Evolutionary conservation across 2,113 vertebrate species (phyloP).

Genomic region (Nothoprocta perdicaria): DNA sequence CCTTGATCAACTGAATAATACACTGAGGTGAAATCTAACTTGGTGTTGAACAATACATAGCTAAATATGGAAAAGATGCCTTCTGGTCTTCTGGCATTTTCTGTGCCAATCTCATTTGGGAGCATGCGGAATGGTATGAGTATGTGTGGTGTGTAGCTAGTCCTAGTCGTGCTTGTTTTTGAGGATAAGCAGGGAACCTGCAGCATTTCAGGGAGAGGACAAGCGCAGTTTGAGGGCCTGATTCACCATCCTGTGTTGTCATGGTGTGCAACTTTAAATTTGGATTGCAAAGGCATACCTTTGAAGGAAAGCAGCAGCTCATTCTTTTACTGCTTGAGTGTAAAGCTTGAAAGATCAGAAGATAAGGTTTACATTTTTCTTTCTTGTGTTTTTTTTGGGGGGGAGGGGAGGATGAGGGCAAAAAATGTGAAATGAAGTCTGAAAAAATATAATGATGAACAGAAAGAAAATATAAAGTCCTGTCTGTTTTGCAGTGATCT

Average conservation of each 20-base stretch:
- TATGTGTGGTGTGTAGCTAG: not conserved
- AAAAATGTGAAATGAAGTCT: not conserved
- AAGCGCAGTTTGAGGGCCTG: not conserved
- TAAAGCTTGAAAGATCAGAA: not conserved
- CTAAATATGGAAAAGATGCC: conserved; percentile 48
- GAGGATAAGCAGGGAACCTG: not conserved
- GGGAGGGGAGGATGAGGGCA: too few species aligned
- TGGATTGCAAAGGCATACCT: not conserved
- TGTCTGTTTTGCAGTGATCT: not conserved
- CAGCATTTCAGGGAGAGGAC: conserved; percentile 15
- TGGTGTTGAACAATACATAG: not conserved
- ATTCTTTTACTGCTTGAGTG: not conserved
- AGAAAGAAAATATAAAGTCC: not conserved
- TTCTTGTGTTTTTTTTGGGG: not conserved
- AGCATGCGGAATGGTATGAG: conserved; percentile 19
- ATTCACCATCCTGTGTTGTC: not conserved
- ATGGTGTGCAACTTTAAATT: not conserved
- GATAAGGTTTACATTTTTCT: not conserved
- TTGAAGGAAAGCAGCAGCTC: not conserved
- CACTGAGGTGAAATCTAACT: conserved; percentile 47
- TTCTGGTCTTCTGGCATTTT: conserved; percentile 62
- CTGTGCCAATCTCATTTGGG: conserved; percentile 37
- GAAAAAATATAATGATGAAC: not conserved
- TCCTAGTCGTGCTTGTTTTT: not conserved
- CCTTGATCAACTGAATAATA: conserved; percentile 1